Percentiles rank a stretch among this genome's conserved stretches.
Conservation (phyloP, 1,140 invertebrate species). For the Cotesia vestalis region DNA sequence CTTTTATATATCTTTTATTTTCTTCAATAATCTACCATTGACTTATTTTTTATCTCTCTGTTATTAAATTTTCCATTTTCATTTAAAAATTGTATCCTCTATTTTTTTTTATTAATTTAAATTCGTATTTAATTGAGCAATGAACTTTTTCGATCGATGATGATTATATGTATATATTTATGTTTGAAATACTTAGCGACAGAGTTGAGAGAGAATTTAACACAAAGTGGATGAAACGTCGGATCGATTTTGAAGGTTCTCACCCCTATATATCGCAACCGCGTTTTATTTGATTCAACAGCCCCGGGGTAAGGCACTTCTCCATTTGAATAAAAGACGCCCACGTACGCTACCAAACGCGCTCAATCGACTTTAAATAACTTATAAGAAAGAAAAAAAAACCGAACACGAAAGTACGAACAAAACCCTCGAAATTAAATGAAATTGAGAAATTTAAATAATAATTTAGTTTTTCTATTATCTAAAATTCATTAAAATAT, state of each 20-base stretch:
- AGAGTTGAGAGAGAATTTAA: no score
- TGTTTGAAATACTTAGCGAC: constrained; percentile 2
- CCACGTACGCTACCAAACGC: neutral
- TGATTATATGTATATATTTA: neutral
- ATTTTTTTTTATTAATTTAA: no score
- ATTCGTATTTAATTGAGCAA: no score
- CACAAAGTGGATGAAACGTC: constrained; percentile 22
- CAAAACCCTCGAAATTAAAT: no score
- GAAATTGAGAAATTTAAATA: no score
- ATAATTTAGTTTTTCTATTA: no score
- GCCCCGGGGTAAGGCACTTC: constrained; percentile 8
- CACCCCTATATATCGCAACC: neutral
- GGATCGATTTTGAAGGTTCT: constrained; percentile 8
- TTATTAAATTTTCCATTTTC: neutral
- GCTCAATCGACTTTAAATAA: neutral
- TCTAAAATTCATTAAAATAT: no score
- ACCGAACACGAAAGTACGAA: neutral
- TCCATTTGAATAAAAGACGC: constrained; percentile 31
- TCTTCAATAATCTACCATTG: constrained; percentile 13
- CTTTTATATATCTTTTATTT: neutral
- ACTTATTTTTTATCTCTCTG: neutral
- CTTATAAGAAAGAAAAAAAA: constrained; percentile 8
- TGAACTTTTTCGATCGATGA: neutral
- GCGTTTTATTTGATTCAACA: constrained; percentile 31
- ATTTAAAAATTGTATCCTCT: no score